Conservation (phyloP, 2,888 invertebrate genomes). For the Fragum fragum region DNA sequence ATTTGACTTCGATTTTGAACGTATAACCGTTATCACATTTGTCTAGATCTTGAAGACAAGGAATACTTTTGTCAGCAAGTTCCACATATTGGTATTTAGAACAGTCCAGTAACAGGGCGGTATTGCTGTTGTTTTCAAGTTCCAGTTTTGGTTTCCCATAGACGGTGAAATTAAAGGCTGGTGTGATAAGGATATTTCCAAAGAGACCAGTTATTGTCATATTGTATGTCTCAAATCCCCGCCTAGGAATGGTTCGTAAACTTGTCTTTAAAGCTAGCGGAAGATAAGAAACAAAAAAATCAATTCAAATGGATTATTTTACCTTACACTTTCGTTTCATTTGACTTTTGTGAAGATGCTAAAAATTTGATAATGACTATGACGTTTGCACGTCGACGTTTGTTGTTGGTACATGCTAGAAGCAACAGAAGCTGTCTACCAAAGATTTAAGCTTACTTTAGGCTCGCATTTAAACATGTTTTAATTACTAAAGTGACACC, state of each 20-base stretch:
- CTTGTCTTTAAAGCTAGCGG: constrained; percentile 2
- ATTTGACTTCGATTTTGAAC: constrained; percentile 69
- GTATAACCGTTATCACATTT: constrained; percentile 73
- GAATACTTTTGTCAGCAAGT: constrained; percentile 68
- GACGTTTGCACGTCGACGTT: no score
- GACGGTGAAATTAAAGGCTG: constrained; percentile 72
- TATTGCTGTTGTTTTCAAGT: constrained; percentile 61
- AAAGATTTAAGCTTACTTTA: no score
- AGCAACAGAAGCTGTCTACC: no score
- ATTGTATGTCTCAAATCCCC: constrained; percentile 49
- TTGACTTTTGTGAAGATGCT: no score
- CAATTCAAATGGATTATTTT: background rate
- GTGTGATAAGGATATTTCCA: constrained; percentile 71
- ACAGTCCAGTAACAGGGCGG: constrained; percentile 66
- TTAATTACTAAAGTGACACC: no score
- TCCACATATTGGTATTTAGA: constrained; percentile 72
- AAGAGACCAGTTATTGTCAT: constrained; percentile 70
- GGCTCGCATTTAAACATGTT: no score
- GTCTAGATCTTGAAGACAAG: constrained; percentile 72
- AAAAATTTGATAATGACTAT: no score
- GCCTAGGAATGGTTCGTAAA: constrained; percentile 6
- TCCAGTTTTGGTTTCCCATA: constrained; percentile 67
- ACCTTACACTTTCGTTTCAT: no score
- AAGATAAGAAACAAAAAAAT: background rate
- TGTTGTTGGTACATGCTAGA: no score